Evolutionary conservation across 2,113 vertebrate genomes (phyloP), one percentile per base, ranked within the genome.

Genomic region (Ictidomys tridecemlineatus): DNA sequence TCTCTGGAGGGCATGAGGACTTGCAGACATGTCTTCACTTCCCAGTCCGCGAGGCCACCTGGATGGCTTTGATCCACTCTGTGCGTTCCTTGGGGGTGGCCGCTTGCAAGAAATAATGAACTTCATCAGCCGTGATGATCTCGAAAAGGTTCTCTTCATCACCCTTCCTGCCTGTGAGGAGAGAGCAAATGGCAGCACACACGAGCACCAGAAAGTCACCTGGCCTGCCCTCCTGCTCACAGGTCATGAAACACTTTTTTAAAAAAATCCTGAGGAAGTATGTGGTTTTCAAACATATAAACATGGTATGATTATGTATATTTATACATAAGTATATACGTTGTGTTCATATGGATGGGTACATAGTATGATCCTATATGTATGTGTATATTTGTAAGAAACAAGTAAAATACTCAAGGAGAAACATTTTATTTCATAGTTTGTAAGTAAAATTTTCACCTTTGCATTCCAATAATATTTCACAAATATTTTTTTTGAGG

Each of bases 121-220:
- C 98, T 95, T 99, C 99, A n/a, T 99, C 98, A 28, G 99, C 99
- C 10, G 99, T 99, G 98, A 99, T 99, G 98, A 99, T 99, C 98
- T 99, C 99, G 98, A 99, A 99, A 77, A 99, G 99, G 97, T 99
- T 99, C 58, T 99, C 99, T 0, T 99, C 99, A 2, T 99, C 99
- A 9, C 98, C 98, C 94, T 98, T 99, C 98, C 99, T 99, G 94
- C 99, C 99, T 99, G 83, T 87, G 73, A 53, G 83, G 12, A 96
- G 94, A 87, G 95, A 94, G 94, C 2, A 39, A 90, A 58, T 26
- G 8, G 39, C 17, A 12, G 37, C 13, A 0, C 1, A 1, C 1
- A 17, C 1, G 8, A 30, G 26, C 37, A 12, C 22, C 42, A 8
- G 67, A 65, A 61, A 24, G 20, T n/a, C 30, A 3, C 67, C 28